Percentiles rank a stretch among this genome's conserved stretches.
Conservation (phyloP, 2,888 invertebrate genomes). For the Pyrrhosoma nymphula region DNA sequence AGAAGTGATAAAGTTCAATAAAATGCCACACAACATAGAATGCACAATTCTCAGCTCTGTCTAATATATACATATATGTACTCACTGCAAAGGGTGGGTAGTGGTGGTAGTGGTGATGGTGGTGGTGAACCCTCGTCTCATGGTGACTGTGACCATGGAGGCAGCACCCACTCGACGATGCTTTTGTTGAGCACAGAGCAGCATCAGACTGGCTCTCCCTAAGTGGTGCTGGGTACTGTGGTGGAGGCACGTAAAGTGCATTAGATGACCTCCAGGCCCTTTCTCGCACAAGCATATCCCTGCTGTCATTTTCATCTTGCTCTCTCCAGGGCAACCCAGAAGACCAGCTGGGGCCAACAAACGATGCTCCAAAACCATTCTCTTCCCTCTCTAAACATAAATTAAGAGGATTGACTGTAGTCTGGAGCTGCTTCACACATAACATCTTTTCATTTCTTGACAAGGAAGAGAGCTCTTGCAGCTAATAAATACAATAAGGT, state of each 20-base stretch:
- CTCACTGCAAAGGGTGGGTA: constrained; percentile 37
- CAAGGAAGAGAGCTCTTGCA: too few species aligned
- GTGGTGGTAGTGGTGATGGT: constrained; percentile 60
- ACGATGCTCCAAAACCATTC: neutral
- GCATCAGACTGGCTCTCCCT: constrained; percentile 51
- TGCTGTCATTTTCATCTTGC: neutral
- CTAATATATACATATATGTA: neutral
- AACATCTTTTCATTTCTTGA: too few species aligned
- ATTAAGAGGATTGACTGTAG: neutral
- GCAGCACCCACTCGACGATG: neutral
- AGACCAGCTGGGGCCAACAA: neutral
- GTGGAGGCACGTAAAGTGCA: neutral
- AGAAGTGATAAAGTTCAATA: too few species aligned
- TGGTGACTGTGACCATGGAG: constrained; percentile 43
- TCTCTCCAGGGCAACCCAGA: neutral
- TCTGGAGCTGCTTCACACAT: too few species aligned
- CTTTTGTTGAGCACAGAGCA: constrained; percentile 36
- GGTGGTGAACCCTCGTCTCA: constrained; percentile 49
- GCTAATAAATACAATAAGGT: too few species aligned
- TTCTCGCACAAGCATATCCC: neutral
- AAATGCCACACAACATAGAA: too few species aligned
- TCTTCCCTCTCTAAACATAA: neutral
- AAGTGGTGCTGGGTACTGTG: neutral
- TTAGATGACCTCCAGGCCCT: constrained; percentile 30
- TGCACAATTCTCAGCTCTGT: too few species aligned